Evolutionary conservation across 30 jellyfish, hydroid and myxozoan species (phyloP), one percentile per base, ranked within the genome.

Genomic region (Pelagia noctiluca): DNA sequence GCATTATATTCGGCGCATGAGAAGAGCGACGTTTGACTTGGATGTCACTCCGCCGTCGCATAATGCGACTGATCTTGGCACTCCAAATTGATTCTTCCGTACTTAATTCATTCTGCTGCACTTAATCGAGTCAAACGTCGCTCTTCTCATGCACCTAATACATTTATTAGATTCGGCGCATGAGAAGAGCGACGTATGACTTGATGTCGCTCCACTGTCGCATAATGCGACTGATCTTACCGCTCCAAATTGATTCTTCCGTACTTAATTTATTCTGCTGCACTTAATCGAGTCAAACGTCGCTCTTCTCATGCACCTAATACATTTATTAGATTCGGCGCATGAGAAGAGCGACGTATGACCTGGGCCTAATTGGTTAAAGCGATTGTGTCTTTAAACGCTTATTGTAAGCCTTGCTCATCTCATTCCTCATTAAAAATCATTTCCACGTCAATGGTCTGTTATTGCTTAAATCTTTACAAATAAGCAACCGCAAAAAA

Each of bases 1-100:
- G 86, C 86, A 74, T 42, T 74, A 74, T 32, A 74, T 74, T 74
- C 32, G 74, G 74, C 83, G 71, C 86, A 74, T 74, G 74, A 74
- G 74, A 48, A 74, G 86, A 74, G 70, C 49, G 57, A 74, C 74
- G 74, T 74, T 50, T 74, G 86, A 74, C 86, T 35, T 52, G n/a
- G 75, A 48, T 29, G 74, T 47, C 74, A 54, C 86, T 74, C 86
- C 74, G 50, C 11, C 19, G 86, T 74, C 74, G 86, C 86, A 21
- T 46, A 74, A 74, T 74, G 86, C 72, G 74, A 74, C 73, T 74
- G 34, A 42, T 42, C 57, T 42, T 42, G 57, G 12, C 8, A 16
- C 57, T 42, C 57, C 57, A 42, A 42, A 5, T 42, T 42, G 12
- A 42, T 42, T 42, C 57, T n/a, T 8, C 57, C 57, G 16, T 42